Evolutionary conservation across 2,113 vertebrate genomes (phyloP).

Genomic region (Oreocharis arfaki): DNA sequence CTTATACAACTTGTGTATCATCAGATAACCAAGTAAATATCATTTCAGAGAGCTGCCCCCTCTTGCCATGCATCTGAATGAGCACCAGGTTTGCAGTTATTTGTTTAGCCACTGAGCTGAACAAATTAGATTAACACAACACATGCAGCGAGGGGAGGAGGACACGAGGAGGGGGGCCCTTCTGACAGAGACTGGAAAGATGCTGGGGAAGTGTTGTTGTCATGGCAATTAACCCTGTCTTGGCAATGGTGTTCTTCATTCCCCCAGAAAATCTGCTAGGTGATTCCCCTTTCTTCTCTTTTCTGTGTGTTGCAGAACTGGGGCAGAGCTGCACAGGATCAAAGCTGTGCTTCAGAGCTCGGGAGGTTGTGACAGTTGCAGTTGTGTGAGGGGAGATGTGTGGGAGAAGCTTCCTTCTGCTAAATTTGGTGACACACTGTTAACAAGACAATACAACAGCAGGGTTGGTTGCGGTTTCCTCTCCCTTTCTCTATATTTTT

Average conservation of each 20-base stretch:
- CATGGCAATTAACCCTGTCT: constrained; percentile 57
- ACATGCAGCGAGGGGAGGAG: constrained; percentile 49
- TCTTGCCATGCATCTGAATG: constrained; percentile 50
- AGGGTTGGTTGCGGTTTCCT: constrained; percentile 27
- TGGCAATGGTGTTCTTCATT: neutral
- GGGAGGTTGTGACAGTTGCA: neutral
- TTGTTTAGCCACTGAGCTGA: constrained; percentile 68
- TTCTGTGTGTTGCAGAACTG: neutral
- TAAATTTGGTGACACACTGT: constrained; percentile 39
- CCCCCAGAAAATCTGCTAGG: constrained; percentile 6
- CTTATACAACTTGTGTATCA: neutral
- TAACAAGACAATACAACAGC: constrained; percentile 57
- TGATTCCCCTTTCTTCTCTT: neutral
- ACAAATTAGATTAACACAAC: constrained; percentile 68
- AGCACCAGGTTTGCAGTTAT: constrained; percentile 51
- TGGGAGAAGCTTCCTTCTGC: constrained; percentile 37
- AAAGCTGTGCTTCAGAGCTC: constrained; percentile 6
- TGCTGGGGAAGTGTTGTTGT: constrained; percentile 11
- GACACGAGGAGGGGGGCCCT: neutral
- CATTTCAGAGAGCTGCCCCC: neutral
- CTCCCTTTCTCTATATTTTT: neutral
- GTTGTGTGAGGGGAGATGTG: neutral
- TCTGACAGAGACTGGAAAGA: neutral
- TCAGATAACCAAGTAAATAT: constrained; percentile 51
- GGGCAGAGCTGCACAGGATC: neutral